Evolutionary conservation across 2,888 invertebrate species (phyloP).

Genomic region (Hoplodrina blanda): DNA sequence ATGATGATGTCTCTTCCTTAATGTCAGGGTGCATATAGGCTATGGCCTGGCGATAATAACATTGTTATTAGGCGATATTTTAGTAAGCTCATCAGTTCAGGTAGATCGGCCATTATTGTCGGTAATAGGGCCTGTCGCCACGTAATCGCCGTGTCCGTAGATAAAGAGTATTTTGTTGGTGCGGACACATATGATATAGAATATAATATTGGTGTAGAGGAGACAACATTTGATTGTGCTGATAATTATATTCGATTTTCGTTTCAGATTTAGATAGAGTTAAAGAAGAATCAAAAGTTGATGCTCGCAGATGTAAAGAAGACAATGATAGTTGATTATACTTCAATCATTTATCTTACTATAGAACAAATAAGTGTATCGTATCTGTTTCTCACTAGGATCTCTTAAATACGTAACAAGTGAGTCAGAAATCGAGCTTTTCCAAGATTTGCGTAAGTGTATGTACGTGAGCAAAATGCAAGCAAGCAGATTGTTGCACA

Average conservation of each 20-base stretch:
- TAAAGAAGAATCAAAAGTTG: not conserved
- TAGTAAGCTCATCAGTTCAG: slow-evolving; percentile 62
- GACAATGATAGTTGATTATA: not conserved
- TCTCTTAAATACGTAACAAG: slow-evolving; percentile 3
- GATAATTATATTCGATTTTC: not conserved
- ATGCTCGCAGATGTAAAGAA: not conserved
- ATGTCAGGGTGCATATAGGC: slow-evolving; percentile 41
- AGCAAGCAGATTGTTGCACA: slow-evolving; percentile 20
- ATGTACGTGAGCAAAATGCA: slow-evolving; percentile 12
- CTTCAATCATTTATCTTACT: not conserved
- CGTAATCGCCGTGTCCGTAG: slow-evolving; percentile 72
- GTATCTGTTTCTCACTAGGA: not conserved
- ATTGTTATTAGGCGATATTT: slow-evolving; percentile 59
- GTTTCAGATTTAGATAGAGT: not conserved
- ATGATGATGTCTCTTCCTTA: slow-evolving; percentile 54
- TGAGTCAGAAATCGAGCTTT: slow-evolving; percentile 18
- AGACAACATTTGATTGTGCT: slow-evolving; percentile 17
- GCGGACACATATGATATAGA: slow-evolving; percentile 49
- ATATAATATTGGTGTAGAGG: slow-evolving; percentile 24
- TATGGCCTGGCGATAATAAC: slow-evolving; percentile 48
- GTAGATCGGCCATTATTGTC: slow-evolving; percentile 58
- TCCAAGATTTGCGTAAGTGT: not conserved
- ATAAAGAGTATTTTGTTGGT: slow-evolving; percentile 67
- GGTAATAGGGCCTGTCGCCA: slow-evolving; percentile 78
- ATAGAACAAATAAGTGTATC: not conserved